phyloP scores from a whole-genome alignment of 1,140 invertebrate species.

The Eumeta japonica region DNA sequence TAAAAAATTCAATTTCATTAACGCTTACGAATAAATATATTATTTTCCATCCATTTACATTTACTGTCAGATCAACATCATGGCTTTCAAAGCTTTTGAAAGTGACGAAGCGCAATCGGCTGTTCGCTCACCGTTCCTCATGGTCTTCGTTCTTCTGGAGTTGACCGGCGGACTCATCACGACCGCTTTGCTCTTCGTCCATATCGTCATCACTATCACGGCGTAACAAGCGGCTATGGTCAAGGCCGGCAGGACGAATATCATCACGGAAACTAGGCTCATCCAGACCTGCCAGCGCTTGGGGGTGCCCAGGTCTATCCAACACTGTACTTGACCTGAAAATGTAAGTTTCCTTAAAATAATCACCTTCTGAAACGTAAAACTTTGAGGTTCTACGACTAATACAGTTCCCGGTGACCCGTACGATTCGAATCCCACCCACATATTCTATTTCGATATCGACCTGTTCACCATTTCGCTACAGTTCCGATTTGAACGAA shows the following conservation, averaged over 20 bases:
- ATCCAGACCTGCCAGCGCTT: constrained; percentile 89
- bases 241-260: constrained; percentile 86
- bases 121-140: constrained; percentile 42
- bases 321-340: constrained; percentile 78
- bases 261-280: constrained; percentile 75
- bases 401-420: no score
- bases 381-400: not conserved
- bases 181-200: constrained; percentile 74
- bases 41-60: no score
- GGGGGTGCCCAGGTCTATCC: constrained; percentile 78
- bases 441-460: no score
- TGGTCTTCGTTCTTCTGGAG: constrained; percentile 49
- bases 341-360: constrained; percentile 1
- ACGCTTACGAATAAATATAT: no score
- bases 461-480: no score
- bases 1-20: no score
- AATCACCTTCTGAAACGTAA: not conserved
- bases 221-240: constrained; percentile 90
- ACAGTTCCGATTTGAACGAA: no score
- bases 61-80: no score
- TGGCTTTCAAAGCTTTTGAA: no score
- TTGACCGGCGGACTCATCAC: constrained; percentile 57
- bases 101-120: no score
- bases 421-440: no score
- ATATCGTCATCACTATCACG: constrained; percentile 90